A percentile compares a stretch with the other conserved stretches of the same genome.
phyloP scores from a whole-genome alignment of 2,797 vertebrate genomes.

The Pachyuromys duprasi region DNA sequence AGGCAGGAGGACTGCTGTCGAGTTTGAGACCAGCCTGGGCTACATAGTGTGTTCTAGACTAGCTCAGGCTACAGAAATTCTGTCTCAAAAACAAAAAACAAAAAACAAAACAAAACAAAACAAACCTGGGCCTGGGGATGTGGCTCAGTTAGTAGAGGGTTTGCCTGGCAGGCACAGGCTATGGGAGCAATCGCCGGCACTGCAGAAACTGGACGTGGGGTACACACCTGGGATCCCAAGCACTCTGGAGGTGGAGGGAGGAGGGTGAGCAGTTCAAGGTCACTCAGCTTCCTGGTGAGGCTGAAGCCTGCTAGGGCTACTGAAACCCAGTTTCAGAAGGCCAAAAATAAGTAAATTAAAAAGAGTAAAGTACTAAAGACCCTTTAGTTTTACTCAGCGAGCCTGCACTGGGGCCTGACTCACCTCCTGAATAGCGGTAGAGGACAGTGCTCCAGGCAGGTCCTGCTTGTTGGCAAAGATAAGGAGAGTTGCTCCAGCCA shows the following conservation, averaged over 20 bases:
- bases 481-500: constrained; percentile 93
- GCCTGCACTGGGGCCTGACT: not conserved
- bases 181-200: not conserved
- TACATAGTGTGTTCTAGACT: not conserved
- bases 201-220: not conserved
- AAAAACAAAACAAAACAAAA: not conserved
- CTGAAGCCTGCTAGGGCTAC: not conserved
- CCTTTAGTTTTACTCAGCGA: not conserved
- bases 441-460: constrained; percentile 89
- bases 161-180: not conserved
- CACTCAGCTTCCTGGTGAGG: not conserved
- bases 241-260: not conserved
- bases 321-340: not conserved
- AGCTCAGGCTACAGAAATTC: not conserved
- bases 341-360: not conserved
- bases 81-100: not conserved
- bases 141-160: not conserved
- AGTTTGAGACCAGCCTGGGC: not conserved
- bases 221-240: not conserved
- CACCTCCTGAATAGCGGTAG: constrained; percentile 89
- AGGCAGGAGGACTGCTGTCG: not conserved
- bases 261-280: not conserved
- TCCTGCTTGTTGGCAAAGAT: constrained; percentile 95
- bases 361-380: not conserved
- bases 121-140: not conserved